Evolutionary conservation across 2,888 invertebrate genomes (phyloP), one percentile per base, ranked within the genome.

Genomic region (Pachycephus smyrnensis): DNA sequence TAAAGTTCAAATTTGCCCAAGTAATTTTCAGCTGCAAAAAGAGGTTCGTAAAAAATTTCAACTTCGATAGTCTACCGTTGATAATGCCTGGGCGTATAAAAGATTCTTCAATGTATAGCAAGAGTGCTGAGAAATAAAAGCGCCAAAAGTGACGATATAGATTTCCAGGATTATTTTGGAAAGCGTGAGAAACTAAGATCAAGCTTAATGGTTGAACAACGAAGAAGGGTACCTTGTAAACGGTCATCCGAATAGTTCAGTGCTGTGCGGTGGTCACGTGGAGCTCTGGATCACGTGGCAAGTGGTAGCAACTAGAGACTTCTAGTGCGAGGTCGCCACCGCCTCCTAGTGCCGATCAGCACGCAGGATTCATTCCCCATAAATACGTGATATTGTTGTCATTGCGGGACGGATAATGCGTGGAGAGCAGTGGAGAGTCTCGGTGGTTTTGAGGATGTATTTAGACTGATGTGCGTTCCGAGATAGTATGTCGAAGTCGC

Each of bases 341-440:
- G 76, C 69, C 55, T 76, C 73, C 74, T 68, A 73, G 74, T 73
- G 68, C 68, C 73, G 36, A 79, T 73, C 76, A 79, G 76, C 79
- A 69, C 74, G 75, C 33, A 79, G 73, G 76, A 74, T 76, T 76
- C 71, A 74, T 73, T 79, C 74, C 37, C 40, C 32, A 77, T 82
- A 79, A 81, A 82, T 80, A 79, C 77, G 78, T 73, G 76, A 78
- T 80, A 80, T 82, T 81, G 81, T 81, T 76, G 79, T 82, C 76
- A 76, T 75, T 77, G 74, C 68, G 76, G 68, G 73, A 69, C 35
- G 77, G 73, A 75, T 76, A 74, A 76, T 32, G 36, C 73, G 69
- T 11, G 37, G 11, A 75, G n/a, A 12, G 15, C 35, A 75, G 77
- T 40, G 73, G 69, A 12, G n/a, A 71, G 68, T 75, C 36, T 69